A percentile compares a stretch with the other conserved stretches of the same genome.
Evolutionary conservation across 2,113 vertebrate species (phyloP).

Genomic region (Charina bottae): DNA sequence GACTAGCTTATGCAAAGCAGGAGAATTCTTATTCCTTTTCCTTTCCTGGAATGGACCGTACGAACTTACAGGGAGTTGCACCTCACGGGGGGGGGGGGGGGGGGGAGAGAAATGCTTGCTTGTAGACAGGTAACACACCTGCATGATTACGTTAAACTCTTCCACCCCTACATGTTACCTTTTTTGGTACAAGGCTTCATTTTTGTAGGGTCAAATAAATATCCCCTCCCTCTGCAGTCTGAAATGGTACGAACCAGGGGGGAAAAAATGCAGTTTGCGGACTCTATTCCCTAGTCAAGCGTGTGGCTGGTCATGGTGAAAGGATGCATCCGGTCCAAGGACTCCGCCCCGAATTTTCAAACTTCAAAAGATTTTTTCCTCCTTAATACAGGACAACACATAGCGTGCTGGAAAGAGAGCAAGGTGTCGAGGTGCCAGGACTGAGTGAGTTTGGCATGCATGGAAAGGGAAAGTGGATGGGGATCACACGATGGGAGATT

Average conservation of each 20-base stretch:
- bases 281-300: background rate
- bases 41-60: background rate
- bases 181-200: background rate
- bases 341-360: background rate
- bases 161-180: background rate
- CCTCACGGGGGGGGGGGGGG: too few species aligned
- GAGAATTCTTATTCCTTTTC: background rate
- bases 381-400: too few species aligned
- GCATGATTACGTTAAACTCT: background rate
- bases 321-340: background rate
- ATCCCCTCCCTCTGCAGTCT: background rate
- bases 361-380: background rate
- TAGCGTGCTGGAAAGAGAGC: background rate
- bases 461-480: too few species aligned
- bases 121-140: background rate
- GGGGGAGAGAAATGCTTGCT: too few species aligned
- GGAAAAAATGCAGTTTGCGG: background rate
- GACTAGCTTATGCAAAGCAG: background rate
- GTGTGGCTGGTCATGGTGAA: background rate
- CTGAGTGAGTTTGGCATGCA: background rate
- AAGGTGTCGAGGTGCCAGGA: background rate
- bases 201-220: background rate
- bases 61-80: background rate
- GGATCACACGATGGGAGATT: background rate
- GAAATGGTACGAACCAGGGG: background rate